Base-by-base conservation (phyloP, 2,113 vertebrate genomes). In the Leucoraja erinaceus region DNA sequence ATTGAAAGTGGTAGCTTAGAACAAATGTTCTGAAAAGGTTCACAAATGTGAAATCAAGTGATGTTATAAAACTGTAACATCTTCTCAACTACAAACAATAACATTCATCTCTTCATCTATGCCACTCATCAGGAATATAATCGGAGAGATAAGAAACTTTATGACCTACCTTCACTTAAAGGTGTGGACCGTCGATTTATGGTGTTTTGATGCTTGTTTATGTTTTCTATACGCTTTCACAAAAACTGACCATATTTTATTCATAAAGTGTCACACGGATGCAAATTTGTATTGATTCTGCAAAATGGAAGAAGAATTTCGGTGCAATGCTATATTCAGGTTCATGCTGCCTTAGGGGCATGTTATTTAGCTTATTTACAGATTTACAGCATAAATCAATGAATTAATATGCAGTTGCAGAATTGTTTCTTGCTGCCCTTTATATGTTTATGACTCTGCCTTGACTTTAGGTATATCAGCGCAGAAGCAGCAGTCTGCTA, bases 171-270 rank as follows among this genome's bases (percentile, higher is more conserved):
- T 61, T 86, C 59, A 14, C 20, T 70, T 66, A 70, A 70, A 90
- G 31, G 8, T 68, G n/a, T 22, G 84, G 31, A 31, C 0, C 59
- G 25, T 70, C n/a, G 22, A 68, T 38, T 47, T 70, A 8, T 90
- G 18, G 4, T 33, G 28, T 25, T 12, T 90, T 8, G 22, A 90
- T 25, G 18, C 31, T 90, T 33, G 31, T 70, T 59, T 56, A 70
- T 70, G 3, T 47, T 22, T 90, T 90, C 18, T 20, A 70, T 38
- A 18, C 2, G 9, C 6, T 68, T 70, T 3, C 25, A 90, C 88
- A 90, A 72, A 38, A 90, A 20, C 88, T 70, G 63, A 90, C 38
- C 38, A 38, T 70, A 70, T 31, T 90, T 90, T 70, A 70, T 90
- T 90, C 33, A 70, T 33, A 33, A 61, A 90, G 61, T 90, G 63